Evolutionary conservation across 2,113 vertebrate species (phyloP).

Genomic region (Capricornis sumatraensis): DNA sequence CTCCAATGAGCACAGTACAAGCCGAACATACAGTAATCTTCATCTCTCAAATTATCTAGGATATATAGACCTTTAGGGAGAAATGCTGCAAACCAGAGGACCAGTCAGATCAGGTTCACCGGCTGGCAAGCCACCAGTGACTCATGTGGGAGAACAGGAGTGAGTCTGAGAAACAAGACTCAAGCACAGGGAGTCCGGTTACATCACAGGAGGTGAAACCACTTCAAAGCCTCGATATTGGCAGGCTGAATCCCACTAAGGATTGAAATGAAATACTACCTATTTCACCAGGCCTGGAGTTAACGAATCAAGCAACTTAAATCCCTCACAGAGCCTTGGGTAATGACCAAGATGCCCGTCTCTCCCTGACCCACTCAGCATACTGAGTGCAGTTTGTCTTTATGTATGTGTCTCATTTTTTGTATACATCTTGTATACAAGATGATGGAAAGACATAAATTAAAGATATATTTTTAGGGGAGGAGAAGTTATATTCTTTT

Average conservation of each 20-base stretch:
- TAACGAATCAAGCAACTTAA: constrained; percentile 68
- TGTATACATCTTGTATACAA: constrained; percentile 32
- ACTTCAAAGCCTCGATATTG: constrained; percentile 79
- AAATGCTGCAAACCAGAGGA: background rate
- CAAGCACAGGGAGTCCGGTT: constrained; percentile 71
- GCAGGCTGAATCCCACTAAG: constrained; percentile 70
- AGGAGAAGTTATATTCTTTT: background rate
- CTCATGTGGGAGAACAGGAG: background rate
- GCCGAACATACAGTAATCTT: background rate
- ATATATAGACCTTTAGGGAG: background rate
- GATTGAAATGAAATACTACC: constrained; percentile 77
- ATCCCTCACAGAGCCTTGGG: constrained; percentile 66
- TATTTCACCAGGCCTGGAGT: constrained; percentile 69
- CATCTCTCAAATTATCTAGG: background rate
- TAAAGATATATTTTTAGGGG: constrained; percentile 39
- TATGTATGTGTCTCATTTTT: background rate
- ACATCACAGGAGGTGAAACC: constrained; percentile 76
- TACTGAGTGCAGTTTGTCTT: background rate
- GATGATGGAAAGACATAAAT: constrained; percentile 33
- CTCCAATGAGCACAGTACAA: background rate
- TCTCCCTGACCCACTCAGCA: background rate
- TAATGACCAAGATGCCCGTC: constrained; percentile 59
- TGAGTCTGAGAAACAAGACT: constrained; percentile 3
- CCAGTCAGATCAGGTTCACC: background rate
- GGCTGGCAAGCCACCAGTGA: background rate